Conservation (phyloP, 2,888 invertebrate species). For the Cryptops parisi region DNA sequence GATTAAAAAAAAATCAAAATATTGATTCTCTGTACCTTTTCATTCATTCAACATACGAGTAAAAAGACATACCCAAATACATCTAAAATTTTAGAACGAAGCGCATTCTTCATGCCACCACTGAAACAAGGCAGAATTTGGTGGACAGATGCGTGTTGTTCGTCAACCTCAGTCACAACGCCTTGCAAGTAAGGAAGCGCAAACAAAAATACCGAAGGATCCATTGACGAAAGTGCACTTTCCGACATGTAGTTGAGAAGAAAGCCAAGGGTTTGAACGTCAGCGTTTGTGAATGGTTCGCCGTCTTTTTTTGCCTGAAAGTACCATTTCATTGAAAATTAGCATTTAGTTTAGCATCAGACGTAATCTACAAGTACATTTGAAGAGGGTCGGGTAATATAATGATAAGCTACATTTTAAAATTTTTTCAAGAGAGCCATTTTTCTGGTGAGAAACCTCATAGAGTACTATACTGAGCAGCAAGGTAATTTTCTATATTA, state of each 20-base stretch:
- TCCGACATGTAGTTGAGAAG: neutral
- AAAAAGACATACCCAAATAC: neutral
- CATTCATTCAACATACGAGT: too few species aligned
- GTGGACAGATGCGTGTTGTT: neutral
- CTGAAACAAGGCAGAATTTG: neutral
- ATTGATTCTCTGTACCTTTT: too few species aligned
- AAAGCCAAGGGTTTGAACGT: neutral
- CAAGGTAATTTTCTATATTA: too few species aligned
- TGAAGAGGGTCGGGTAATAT: too few species aligned
- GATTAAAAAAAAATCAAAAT: neutral
- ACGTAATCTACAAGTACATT: neutral
- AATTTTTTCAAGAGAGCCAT: too few species aligned
- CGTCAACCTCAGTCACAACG: neutral
- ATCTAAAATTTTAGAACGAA: neutral
- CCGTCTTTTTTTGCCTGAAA: neutral
- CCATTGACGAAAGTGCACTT: neutral
- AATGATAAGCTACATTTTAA: too few species aligned
- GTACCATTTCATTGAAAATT: too few species aligned
- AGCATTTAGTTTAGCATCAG: too few species aligned
- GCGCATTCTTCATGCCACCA: neutral
- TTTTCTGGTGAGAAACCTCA: too few species aligned
- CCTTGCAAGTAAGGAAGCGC: neutral
- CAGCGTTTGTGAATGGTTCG: neutral
- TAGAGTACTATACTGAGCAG: too few species aligned
- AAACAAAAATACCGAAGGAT: neutral